These are phyloP conservation scores for Platichthys stellatus DNA, from an alignment of 2,113 vertebrate species.

Conservation along the genomic window DNA sequence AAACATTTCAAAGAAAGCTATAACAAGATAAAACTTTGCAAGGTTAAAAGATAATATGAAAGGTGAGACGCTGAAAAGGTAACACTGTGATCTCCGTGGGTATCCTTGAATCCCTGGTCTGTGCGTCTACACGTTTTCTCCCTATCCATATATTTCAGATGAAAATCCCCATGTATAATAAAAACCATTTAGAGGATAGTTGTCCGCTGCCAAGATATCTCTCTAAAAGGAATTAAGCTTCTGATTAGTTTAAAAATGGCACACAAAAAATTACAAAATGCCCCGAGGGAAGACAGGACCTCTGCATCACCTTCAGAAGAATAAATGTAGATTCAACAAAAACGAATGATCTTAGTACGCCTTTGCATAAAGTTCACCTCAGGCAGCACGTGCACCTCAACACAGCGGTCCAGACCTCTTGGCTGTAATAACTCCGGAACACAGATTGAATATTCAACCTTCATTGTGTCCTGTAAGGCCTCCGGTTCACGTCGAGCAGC, in stretches of 20 bases:
- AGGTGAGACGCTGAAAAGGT: slow-evolving; percentile 52
- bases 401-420: slow-evolving; percentile 31
- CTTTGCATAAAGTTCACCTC: slow-evolving; percentile 62
- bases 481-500: slow-evolving; percentile 11
- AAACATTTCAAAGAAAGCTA: slow-evolving; percentile 13
- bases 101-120: slow-evolving; percentile 45
- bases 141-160: slow-evolving; percentile 76
- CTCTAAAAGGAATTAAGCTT: slow-evolving; percentile 82
- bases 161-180: slow-evolving; percentile 84
- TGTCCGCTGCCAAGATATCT: slow-evolving; percentile 88
- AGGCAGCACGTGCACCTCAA: slow-evolving; percentile 43
- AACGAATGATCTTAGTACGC: slow-evolving; percentile 40
- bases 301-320: slow-evolving; percentile 61
- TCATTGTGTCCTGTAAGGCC: slow-evolving; percentile 30
- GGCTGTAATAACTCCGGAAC: slow-evolving; percentile 41
- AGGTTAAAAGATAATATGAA: slow-evolving; percentile 44
- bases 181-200: slow-evolving; percentile 87
- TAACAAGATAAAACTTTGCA: slow-evolving; percentile 36
- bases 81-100: slow-evolving; percentile 46
- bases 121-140: slow-evolving; percentile 52
- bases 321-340: slow-evolving; percentile 61
- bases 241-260: slow-evolving; percentile 51
- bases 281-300: slow-evolving; percentile 62
- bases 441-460: slow-evolving; percentile 37
- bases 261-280: slow-evolving; percentile 22